Evolutionary conservation across 2,797 vertebrate species (phyloP).

Genomic region (Cephalopachus bancanus): DNA sequence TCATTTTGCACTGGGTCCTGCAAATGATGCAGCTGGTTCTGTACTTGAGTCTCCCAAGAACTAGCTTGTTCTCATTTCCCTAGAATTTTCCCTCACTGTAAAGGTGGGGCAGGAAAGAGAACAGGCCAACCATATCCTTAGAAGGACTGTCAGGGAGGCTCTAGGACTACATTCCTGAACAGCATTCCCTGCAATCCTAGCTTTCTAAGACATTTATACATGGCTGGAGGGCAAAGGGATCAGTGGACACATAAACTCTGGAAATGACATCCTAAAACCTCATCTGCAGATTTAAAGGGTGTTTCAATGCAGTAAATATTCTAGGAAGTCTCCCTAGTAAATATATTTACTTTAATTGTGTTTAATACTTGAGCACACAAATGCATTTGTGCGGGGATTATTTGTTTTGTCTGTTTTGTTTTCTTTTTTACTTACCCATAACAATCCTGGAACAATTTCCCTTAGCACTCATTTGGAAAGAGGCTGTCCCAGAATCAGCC

Average conservation of each 20-base stretch:
- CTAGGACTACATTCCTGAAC: background rate
- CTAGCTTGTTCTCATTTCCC: background rate
- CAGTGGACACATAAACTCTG: background rate
- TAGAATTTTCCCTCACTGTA: background rate
- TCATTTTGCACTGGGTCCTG: background rate
- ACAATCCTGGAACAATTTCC: background rate
- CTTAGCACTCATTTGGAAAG: background rate
- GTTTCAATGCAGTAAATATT: background rate
- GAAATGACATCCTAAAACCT: background rate
- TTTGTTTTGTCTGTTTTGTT: background rate
- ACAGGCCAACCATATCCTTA: background rate
- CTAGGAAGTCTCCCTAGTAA: background rate
- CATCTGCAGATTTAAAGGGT: background rate
- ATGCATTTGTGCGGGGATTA: background rate
- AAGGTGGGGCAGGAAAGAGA: background rate
- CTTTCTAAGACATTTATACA: background rate
- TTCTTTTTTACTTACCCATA: background rate
- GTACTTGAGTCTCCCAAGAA: background rate
- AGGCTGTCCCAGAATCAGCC: background rate
- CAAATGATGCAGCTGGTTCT: background rate
- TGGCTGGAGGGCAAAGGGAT: background rate
- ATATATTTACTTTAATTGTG: constrained; percentile 16
- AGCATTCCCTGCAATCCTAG: background rate
- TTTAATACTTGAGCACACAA: background rate
- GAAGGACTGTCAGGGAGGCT: background rate